Base-by-base conservation (phyloP, 2,113 vertebrate species). In the Xenopus laevis region DNA sequence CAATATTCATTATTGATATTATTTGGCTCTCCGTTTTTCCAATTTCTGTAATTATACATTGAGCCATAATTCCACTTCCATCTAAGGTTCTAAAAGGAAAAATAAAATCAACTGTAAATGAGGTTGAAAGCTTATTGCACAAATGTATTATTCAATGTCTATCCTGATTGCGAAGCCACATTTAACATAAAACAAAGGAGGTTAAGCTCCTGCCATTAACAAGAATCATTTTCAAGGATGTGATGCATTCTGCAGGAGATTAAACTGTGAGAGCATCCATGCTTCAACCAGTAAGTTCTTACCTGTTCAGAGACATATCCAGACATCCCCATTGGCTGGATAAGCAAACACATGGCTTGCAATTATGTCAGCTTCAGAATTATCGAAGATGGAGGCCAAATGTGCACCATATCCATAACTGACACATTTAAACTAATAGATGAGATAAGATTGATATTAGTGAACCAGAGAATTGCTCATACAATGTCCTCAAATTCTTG, bases 11-110 rank as follows among this genome's bases (percentile, higher is more conserved):
- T 64, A 2, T 55, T 10, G 8, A 21, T 4, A 13, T 76, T 76
- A 27, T 76, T 64, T 13, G 74, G 74, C 20, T 69, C 59, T 13
- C 74, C 74, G 27, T 4, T 57, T 11, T 64, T 16, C 74, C 74
- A 76, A 10, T 27, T 0, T 21, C 67, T 45, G 13, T 45, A 76
- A 53, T 70, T 76, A 53, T 63, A 76, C 74, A 70, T 70, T 17
- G 74, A 76, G 7, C 74, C 74, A 64, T 76, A 66, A 69, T 45
- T 70, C 74, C 74, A 76, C 59, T 76, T 76, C 74, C 74, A 76
- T 13, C 74, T 46, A 21, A 59, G 66, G 16, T 70, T 76, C 74
- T 76, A n/a, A 23, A 23, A 60, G 17, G 21, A 3, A 30, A 13
- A 46, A 47, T 17, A 71, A 33, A 33, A 33, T 33, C 30, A 33